Percentiles rank a stretch among this genome's conserved stretches.
These are phyloP conservation scores for Campoletis raptor DNA, from an alignment of 2,888 invertebrate species.

Conservation along the genomic window DNA sequence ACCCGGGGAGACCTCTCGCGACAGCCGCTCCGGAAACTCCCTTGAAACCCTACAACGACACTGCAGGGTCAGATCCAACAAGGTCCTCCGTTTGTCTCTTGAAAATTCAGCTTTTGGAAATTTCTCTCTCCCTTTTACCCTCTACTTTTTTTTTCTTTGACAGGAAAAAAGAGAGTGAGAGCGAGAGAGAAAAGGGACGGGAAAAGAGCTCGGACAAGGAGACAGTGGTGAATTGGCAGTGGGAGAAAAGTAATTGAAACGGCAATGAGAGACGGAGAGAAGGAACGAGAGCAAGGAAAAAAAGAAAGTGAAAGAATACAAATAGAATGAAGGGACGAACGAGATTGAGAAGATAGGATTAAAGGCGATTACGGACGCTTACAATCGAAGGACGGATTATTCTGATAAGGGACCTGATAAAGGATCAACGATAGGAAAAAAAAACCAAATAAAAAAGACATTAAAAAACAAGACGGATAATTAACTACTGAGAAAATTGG, in stretches of 20 bases:
- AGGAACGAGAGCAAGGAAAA: conserved; percentile 12
- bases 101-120: conserved; percentile 65
- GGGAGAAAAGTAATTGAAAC: conserved; percentile 43
- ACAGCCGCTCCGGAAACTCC: conserved; percentile 86
- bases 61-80: conserved; percentile 82
- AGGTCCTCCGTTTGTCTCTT: conserved; percentile 80
- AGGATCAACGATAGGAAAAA: conserved; percentile 49
- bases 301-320: conserved; percentile 15
- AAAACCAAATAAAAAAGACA: conserved; percentile 25
- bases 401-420: conserved; percentile 31
- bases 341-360: conserved; percentile 56
- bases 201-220: conserved; percentile 27
- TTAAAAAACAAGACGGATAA: conserved; percentile 42
- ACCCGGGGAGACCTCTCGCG: conserved; percentile 88
- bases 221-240: conserved; percentile 53
- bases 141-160: conserved; percentile 54
- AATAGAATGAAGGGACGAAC: conserved; percentile 11
- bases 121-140: conserved; percentile 63
- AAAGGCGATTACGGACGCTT: conserved; percentile 66
- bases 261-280: conserved; percentile 1
- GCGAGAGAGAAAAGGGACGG: conserved; percentile 7
- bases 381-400: conserved; percentile 58
- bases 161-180: conserved; percentile 16
- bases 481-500: conserved; percentile 37
- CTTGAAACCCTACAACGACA: conserved; percentile 86